These are phyloP conservation scores for Platygyra sinensis DNA, from an alignment of 64 coral and sea anemone species.

Conservation along the genomic window DNA sequence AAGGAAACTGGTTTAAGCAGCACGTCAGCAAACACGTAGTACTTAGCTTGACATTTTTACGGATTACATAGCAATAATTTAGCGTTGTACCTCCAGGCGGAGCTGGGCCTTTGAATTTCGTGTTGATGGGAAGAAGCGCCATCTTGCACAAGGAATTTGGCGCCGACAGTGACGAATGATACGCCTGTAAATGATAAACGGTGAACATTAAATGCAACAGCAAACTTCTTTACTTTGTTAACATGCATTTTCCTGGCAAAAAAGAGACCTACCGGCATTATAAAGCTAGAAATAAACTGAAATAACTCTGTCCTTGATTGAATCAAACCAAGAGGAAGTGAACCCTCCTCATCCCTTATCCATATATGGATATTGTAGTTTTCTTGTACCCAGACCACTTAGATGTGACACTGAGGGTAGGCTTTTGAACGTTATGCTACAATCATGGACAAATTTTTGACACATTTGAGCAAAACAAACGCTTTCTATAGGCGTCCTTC, in stretches of 20 bases:
- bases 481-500: too few relatives aligned
- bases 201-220: background rate
- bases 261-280: slow-evolving; percentile 89
- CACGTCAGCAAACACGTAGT: background rate
- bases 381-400: slow-evolving; percentile 3
- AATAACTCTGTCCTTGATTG: background rate
- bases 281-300: slow-evolving; percentile 54
- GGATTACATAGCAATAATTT: background rate
- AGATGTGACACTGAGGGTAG: too few relatives aligned
- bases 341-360: slow-evolving; percentile 39
- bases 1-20: background rate
- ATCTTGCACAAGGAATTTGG: slow-evolving; percentile 88
- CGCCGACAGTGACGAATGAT: slow-evolving; percentile 92
- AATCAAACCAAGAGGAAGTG: slow-evolving; percentile 62
- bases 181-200: slow-evolving; percentile 76
- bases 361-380: slow-evolving; percentile 42
- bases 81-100: slow-evolving; percentile 86
- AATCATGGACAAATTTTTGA: too few relatives aligned
- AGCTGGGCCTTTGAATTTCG: slow-evolving; percentile 93
- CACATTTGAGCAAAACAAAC: too few relatives aligned
- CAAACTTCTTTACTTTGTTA: background rate
- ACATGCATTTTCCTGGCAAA: background rate
- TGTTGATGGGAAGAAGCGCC: slow-evolving; percentile 95
- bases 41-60: background rate
- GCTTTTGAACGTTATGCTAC: too few relatives aligned